Conservation (phyloP, 2,797 vertebrate species). For the Pagetopsis macropterus region DNA sequence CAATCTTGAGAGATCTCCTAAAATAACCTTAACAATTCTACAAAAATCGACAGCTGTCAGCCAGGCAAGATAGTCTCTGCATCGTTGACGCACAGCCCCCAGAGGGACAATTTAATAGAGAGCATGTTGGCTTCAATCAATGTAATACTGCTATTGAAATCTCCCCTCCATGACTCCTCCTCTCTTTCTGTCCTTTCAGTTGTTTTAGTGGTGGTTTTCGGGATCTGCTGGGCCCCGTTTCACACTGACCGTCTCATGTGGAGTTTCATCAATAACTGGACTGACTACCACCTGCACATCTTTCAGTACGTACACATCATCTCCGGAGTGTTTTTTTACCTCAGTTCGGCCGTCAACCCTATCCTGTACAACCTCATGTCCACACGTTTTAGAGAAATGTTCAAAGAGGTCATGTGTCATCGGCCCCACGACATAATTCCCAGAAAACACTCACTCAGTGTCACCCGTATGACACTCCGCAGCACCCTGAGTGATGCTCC, state of each 20-base stretch:
- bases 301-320: slow-evolving; percentile 89
- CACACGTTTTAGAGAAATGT: slow-evolving; percentile 93
- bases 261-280: slow-evolving; percentile 89
- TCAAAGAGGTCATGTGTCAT: slow-evolving; percentile 90
- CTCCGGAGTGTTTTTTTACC: slow-evolving; percentile 94
- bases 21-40: too few species aligned
- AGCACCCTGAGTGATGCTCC: slow-evolving; percentile 86
- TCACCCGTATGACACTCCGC: slow-evolving; percentile 85
- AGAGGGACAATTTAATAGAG: slow-evolving; percentile 10
- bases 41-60: slow-evolving; percentile 7
- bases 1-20: too few species aligned
- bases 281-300: slow-evolving; percentile 77
- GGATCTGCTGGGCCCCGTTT: slow-evolving; percentile 96
- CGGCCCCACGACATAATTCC: slow-evolving; percentile 37
- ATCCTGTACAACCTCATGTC: slow-evolving; percentile 97
- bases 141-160: neutral
- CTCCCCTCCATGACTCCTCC: neutral
- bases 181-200: slow-evolving; percentile 76
- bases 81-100: neutral
- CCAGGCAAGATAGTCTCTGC: slow-evolving; percentile 3
- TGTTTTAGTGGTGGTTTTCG: slow-evolving; percentile 92
- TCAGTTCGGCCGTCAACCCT: slow-evolving; percentile 92
- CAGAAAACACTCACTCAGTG: slow-evolving; percentile 80
- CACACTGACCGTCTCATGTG: slow-evolving; percentile 94
- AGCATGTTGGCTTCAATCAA: slow-evolving; percentile 7